Base-by-base conservation (phyloP, 2,113 vertebrate genomes). In the Aramus guarauna region DNA sequence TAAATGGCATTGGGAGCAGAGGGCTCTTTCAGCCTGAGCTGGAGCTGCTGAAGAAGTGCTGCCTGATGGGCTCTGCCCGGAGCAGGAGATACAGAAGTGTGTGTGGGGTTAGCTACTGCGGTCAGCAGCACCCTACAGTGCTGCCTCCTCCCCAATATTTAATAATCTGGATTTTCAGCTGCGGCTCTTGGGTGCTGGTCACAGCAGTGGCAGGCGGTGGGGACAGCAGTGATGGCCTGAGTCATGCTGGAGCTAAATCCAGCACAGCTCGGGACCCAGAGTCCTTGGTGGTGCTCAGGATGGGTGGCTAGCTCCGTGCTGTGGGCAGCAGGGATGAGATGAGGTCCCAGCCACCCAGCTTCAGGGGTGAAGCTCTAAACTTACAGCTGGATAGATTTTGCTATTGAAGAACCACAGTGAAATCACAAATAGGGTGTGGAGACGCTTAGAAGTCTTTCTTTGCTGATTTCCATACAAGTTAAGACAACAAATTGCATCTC, bases 381-480 rank as follows among this genome's bases (percentile, higher is more conserved):
- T 16, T 81, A 71, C 22, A 68, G 11, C 45, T 32, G 36, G 59
- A 17, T 36, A 39, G 77, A 50, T 85, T 64, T 85, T 64, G 66
- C 32, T 85, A 2, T 21, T 48, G 45, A 84, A 77, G 64, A 91
- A 45, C 76, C 62, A 64, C 37, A 23, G 52, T 18, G 72, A 64
- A 71, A 67, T 5, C 19, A 29, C 3, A 3, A 87, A 73, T 71
- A 47, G 47, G 0, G 21, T 72, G 37, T 56, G 56, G 37, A 92
- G 24, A 5, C 34, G 47, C 68, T 86, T 84, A 45, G 63, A 78
- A 92, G 43, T 60, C 73, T 60, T 36, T 63, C 63, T 94, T 88
- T 74, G 41, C 72, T 90, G 90, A 83, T 80, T 41, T 83, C 79
- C 66, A 81, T 89, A 67, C 77, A 72, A 62, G 75, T 89, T 87